These are phyloP conservation scores for Pseudeuparius sepicola DNA, from an alignment of 2,888 invertebrate species.

Conservation along the genomic window DNA sequence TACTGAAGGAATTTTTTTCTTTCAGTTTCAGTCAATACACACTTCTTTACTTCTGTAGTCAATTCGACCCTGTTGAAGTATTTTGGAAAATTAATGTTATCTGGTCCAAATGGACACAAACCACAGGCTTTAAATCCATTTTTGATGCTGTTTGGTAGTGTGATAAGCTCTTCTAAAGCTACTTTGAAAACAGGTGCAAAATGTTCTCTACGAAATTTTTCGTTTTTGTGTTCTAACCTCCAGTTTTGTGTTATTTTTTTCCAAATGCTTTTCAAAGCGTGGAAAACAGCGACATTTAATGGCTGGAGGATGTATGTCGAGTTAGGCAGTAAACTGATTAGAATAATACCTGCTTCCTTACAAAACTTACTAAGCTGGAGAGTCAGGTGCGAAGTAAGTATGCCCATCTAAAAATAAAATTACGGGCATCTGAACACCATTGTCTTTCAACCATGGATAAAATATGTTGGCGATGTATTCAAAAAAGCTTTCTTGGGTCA, in stretches of 20 bases:
- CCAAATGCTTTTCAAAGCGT: conserved; percentile 13
- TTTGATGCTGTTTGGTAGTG: too few relatives aligned
- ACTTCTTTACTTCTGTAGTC: too few relatives aligned
- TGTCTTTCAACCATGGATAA: conserved; percentile 12
- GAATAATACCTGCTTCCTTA: conserved; percentile 10
- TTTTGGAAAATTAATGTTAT: too few relatives aligned
- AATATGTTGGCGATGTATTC: conserved; percentile 11
- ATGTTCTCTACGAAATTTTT: too few relatives aligned
- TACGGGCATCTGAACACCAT: conserved; percentile 9
- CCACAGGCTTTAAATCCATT: too few relatives aligned
- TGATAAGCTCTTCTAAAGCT: too few relatives aligned
- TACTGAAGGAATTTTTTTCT: too few relatives aligned
- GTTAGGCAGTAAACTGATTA: conserved; percentile 13
- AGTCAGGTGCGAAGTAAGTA: too few relatives aligned
- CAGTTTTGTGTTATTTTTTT: conserved; percentile 8
- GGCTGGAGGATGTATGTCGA: conserved; percentile 16
- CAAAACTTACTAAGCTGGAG: conserved; percentile 15
- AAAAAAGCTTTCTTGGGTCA: conserved; percentile 13
- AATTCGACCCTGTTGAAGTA: too few relatives aligned
- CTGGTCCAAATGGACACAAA: too few relatives aligned
- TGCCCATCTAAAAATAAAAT: conserved; percentile 18
- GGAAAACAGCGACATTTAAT: conserved; percentile 13
- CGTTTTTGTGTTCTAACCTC: conserved; percentile 1
- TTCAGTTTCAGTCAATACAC: too few relatives aligned
- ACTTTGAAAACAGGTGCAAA: too few relatives aligned